Base-by-base conservation (phyloP, 2,888 invertebrate genomes). In the Eupithecia abbreviata region DNA sequence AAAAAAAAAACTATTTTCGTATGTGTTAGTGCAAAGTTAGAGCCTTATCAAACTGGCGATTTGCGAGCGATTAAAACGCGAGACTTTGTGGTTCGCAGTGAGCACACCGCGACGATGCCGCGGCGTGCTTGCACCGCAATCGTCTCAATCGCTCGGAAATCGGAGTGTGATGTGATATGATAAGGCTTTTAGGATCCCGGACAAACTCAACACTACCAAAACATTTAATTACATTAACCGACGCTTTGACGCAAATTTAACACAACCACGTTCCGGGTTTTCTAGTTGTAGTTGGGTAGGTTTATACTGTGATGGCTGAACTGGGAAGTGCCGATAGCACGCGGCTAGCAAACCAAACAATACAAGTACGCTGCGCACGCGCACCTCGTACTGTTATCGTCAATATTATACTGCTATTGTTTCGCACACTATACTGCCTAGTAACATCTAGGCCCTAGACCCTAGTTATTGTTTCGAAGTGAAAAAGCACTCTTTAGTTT, bases 281-380 rank as follows among this genome's bases (percentile, higher is more conserved):
- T 62, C 4, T 62, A 62, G 62, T 4, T 62, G 10, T 30, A 30
- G 30, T 30, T 30, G 62, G 62, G 62, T 62, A 62, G 10, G 12
- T 30, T 62, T 62, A 18, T 42, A 15, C 9, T 13, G n/a, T 15
- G 2, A 67, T 43, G 67, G 68, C 47, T 69, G 47, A 69, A 69
- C 69, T 69, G 30, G 69, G 69, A 69, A 69, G 69, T 69, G 47
- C 18, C 69, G 47, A 69, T 69, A 49, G 47, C 69, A 49, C 18
- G 10, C 67, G 43, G 68, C 10, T 69, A 47, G 30, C 10, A 12
- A 47, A 30, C 3, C 43, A 45, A 47, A 68, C 68, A 68, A 68
- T 68, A 47, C 9, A 68, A 43, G 45, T 47, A 13, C 12, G 42
- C 42, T 5, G 47, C 69, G 69, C 47, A 69, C 69, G 69, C 69